A percentile compares a stretch with the other conserved stretches of the same genome.
phyloP scores from a whole-genome alignment of 2,888 invertebrate genomes.

The Torymus aiolomorphi region DNA sequence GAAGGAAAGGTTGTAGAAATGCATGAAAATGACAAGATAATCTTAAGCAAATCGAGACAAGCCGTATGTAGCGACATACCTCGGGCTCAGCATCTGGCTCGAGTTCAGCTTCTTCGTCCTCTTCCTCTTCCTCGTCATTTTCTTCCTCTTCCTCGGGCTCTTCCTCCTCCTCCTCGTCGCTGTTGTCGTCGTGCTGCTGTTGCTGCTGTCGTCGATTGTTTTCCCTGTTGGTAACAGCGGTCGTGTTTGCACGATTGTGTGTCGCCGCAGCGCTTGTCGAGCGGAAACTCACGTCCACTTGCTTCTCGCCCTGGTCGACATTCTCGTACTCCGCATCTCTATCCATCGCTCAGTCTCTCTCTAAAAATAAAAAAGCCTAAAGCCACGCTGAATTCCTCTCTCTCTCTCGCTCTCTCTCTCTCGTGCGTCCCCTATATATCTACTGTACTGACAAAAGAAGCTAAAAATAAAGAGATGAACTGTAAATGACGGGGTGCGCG shows the following conservation, averaged over 20 bases:
- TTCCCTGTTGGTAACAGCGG: constrained; percentile 12
- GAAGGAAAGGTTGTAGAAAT: too few species aligned
- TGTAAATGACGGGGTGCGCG: constrained; percentile 9
- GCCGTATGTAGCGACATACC: constrained; percentile 48
- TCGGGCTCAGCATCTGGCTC: constrained; percentile 59
- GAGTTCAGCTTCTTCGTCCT: constrained; percentile 52
- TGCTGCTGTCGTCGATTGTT: constrained; percentile 34
- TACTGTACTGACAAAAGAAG: constrained; percentile 35
- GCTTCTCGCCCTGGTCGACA: constrained; percentile 42
- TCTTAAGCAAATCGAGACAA: too few species aligned
- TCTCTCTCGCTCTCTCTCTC: constrained; percentile 9
- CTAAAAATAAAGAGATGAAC: constrained; percentile 39
- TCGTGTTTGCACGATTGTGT: constrained; percentile 11
- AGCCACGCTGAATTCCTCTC: background rate
- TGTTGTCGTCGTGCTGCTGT: constrained; percentile 46
- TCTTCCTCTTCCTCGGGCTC: constrained; percentile 55
- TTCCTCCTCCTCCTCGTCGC: constrained; percentile 53
- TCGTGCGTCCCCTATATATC: too few species aligned
- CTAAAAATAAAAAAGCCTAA: too few species aligned
- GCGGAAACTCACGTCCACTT: constrained; percentile 52
- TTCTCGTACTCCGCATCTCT: constrained; percentile 69
- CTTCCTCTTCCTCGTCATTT: constrained; percentile 55
- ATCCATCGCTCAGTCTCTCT: constrained; percentile 68
- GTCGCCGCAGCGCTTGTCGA: constrained; percentile 10
- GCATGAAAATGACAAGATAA: too few species aligned